phyloP scores from a whole-genome alignment of 37 sponge, comb jelly and placozoan species.

The Diacarnus erythraeanus region DNA sequence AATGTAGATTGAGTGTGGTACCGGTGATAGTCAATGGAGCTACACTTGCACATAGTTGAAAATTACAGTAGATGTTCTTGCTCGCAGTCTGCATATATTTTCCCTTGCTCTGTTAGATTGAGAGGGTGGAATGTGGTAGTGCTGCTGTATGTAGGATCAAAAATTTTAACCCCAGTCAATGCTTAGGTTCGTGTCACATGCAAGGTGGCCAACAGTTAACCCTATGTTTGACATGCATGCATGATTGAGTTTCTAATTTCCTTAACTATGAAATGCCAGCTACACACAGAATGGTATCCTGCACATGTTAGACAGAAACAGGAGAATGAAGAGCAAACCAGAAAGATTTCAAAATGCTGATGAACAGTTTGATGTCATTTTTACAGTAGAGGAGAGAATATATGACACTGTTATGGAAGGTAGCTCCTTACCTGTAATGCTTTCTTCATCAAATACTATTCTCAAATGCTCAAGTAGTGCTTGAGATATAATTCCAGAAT shows the following conservation, averaged over 20 bases:
- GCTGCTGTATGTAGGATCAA: neutral
- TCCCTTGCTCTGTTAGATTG: slow-evolving; percentile 3
- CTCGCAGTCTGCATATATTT: neutral
- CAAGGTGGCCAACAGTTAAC: no score
- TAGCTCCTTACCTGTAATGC: no score
- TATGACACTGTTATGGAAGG: slow-evolving; percentile 95
- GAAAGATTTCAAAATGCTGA: slow-evolving; percentile 86
- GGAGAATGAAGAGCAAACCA: slow-evolving; percentile 85
- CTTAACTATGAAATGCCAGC: slow-evolving; percentile 42
- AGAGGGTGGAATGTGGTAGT: neutral
- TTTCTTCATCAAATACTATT: no score
- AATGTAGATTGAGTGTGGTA: no score
- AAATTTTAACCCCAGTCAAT: no score
- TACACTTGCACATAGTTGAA: no score
- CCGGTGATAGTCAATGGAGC: no score
- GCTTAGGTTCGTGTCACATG: no score
- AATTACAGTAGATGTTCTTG: neutral
- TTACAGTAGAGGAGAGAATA: slow-evolving; percentile 95
- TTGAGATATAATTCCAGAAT: no score
- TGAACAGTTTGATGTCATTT: slow-evolving; percentile 85
- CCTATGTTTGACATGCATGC: no score
- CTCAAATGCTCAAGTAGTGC: no score
- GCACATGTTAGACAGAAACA: slow-evolving; percentile 97
- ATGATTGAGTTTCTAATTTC: slow-evolving; percentile 9
- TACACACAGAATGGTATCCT: slow-evolving; percentile 98